Evolutionary conservation across 2,797 vertebrate genomes (phyloP), one percentile per base, ranked within the genome.

Genomic region (Eremophila alpestris): DNA sequence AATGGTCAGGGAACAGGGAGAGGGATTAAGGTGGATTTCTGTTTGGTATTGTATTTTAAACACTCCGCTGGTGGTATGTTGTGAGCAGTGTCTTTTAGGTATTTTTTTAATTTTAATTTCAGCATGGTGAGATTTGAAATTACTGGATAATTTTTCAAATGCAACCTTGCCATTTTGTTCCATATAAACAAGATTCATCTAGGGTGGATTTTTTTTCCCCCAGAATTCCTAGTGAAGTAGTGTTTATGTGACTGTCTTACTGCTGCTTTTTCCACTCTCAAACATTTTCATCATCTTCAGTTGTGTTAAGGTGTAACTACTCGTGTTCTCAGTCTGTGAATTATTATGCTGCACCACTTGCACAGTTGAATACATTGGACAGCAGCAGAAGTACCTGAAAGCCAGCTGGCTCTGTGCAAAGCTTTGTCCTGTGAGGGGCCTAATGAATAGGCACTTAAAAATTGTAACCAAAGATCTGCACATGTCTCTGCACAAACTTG

Each of bases 371-470:
- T 76, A 68, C 51, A 34, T 40, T 74, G 90, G 70, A 68, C 90
- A 80, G 78, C 80, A 90, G 40, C 81, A 92, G 12, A 67, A 85
- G 38, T 63, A 92, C 75, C 78, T 90, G 83, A 29, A 69, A 49
- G 60, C 71, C 90, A 92, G 56, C 81, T 92, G 92, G 68, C 71
- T 87, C 68, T 7, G 1, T 9, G 62, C 49, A 21, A 1, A 0
- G 41, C 83, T 94, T 84, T 82, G 56, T 90, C 64, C 83, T 80
- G 4, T 1, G 2, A 84, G 60, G 29, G 45, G 14, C 24, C 55
- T 63, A 65, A 73, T 86, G 83, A 91, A 71, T 41, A 82, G 83
- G 11, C 64, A 58, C 78, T 84, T 89, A 55, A 85, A 91, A 94
- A 82, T 63, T 52, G 52, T 74, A 60, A 63, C 77, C 70, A 29